phyloP scores from a whole-genome alignment of 2,113 vertebrate species.

The Lepus americanus region DNA sequence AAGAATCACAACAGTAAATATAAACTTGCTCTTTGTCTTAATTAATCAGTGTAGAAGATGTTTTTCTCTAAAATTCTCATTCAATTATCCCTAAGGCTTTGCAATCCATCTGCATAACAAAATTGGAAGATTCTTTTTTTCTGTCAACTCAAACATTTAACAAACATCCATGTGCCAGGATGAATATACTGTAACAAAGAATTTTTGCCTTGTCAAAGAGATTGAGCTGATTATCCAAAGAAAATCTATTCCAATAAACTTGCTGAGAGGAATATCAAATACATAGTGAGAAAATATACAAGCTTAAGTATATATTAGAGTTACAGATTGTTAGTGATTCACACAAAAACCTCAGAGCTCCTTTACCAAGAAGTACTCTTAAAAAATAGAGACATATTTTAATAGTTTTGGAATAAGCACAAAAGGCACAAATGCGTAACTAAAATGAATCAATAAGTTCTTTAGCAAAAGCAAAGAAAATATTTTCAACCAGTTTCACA shows the following conservation, averaged over 20 bases:
- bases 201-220: constrained; percentile 4
- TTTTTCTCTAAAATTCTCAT: not conserved
- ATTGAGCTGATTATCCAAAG: not conserved
- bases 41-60: not conserved
- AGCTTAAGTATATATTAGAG: not conserved
- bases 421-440: not conserved
- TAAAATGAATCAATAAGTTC: constrained; percentile 11
- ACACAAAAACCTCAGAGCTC: not conserved
- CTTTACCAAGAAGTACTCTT: not conserved
- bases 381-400: not conserved
- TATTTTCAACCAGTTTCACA: not conserved
- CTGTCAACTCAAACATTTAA: not conserved
- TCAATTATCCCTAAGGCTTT: not conserved
- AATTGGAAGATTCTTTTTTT: not conserved
- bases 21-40: not conserved
- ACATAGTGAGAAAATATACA: not conserved
- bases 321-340: not conserved
- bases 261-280: not conserved
- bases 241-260: not conserved
- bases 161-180: not conserved
- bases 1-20: no score
- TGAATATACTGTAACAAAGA: not conserved
- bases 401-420: not conserved
- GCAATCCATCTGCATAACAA: not conserved
- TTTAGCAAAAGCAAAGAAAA: not conserved